A percentile compares a stretch with the other conserved stretches of the same genome.
Evolutionary conservation across 1,140 invertebrate species (phyloP).

Genomic region (Ganaspis sp.): DNA sequence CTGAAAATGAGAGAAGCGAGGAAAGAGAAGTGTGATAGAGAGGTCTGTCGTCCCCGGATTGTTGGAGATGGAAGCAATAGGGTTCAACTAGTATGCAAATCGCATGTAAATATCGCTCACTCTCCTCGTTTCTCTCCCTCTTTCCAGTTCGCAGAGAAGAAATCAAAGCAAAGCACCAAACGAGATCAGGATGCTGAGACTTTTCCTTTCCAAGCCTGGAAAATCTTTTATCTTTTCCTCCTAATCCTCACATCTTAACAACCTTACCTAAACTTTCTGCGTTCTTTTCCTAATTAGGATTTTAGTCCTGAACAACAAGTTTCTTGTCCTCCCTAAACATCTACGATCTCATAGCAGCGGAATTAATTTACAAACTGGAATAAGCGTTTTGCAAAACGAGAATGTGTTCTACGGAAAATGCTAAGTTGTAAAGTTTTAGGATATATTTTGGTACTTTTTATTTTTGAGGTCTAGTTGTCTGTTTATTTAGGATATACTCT

Average conservation of each 20-base stretch:
- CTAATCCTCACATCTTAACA: neutral
- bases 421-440: too few relatives aligned
- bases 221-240: slow-evolving; percentile 44
- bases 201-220: slow-evolving; percentile 56
- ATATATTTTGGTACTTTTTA: too few relatives aligned
- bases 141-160: slow-evolving; percentile 65
- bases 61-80: slow-evolving; percentile 77
- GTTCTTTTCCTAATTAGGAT: too few relatives aligned
- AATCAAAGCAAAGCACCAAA: slow-evolving; percentile 75
- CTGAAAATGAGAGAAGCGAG: slow-evolving; percentile 40
- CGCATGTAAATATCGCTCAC: slow-evolving; percentile 77
- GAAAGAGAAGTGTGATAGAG: slow-evolving; percentile 66
- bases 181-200: slow-evolving; percentile 66
- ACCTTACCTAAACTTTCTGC: neutral
- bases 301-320: too few relatives aligned
- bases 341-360: too few relatives aligned
- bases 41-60: slow-evolving; percentile 69
- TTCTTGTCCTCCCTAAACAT: too few relatives aligned
- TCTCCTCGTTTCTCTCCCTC: slow-evolving; percentile 63
- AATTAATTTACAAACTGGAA: too few relatives aligned
- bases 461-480: too few relatives aligned
- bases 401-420: too few relatives aligned
- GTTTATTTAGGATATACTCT: too few relatives aligned
- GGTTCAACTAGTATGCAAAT: slow-evolving; percentile 79
- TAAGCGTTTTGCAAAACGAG: too few relatives aligned